A percentile compares a stretch with the other conserved stretches of the same genome.
Conservation (phyloP, 2,113 vertebrate genomes). For the Phaethornis superciliosus region DNA sequence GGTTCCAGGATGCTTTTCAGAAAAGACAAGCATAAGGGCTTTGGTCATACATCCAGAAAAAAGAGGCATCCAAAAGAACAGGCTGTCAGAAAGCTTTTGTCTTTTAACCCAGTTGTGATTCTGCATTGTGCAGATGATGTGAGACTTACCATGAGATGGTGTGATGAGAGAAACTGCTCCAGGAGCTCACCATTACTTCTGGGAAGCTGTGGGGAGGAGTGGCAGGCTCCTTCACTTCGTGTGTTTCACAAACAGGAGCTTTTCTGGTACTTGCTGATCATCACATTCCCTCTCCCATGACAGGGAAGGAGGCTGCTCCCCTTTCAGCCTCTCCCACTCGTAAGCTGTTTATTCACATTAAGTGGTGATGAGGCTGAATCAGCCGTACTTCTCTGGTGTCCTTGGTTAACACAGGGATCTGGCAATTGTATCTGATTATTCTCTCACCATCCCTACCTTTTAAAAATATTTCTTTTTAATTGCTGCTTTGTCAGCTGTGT, state of each 20-base stretch:
- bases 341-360: constrained; percentile 52
- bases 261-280: constrained; percentile 53
- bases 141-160: background rate
- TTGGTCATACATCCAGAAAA: background rate
- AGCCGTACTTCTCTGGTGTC: constrained; percentile 17
- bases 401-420: constrained; percentile 8
- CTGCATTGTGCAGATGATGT: background rate
- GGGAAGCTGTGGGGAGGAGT: constrained; percentile 2
- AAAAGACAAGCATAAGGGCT: background rate
- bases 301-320: constrained; percentile 50
- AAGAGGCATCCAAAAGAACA: background rate
- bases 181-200: accelerated
- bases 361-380: constrained; percentile 32
- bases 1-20: background rate
- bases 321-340: constrained; percentile 57
- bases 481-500: constrained; percentile 46
- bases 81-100: background rate
- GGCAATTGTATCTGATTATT: constrained; percentile 2
- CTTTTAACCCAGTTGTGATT: background rate
- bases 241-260: constrained; percentile 21
- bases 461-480: constrained; percentile 60
- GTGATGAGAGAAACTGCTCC: background rate
- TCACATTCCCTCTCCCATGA: constrained; percentile 44
- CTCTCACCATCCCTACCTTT: constrained; percentile 30
- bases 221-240: constrained; percentile 11